A percentile compares a stretch with the other conserved stretches of the same genome.
Conservation (phyloP, 2,888 invertebrate species). For the Sphaerophoria rueppellii region DNA sequence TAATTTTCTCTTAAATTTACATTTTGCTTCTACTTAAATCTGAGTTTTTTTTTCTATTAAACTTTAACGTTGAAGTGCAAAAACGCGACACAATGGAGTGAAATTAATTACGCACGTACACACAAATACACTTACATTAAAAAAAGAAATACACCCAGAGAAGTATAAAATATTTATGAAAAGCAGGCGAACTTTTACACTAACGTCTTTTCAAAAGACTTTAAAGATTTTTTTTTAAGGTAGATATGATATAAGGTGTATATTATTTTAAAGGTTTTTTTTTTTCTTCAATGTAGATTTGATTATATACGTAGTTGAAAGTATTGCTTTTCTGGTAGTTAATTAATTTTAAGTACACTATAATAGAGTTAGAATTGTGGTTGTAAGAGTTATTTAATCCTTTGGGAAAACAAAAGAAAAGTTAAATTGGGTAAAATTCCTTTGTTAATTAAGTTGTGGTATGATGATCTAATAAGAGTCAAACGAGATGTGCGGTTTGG, state of each 20-base stretch:
- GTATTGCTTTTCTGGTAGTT: slow-evolving; percentile 67
- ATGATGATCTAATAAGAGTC: slow-evolving; percentile 50
- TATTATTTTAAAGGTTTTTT: slow-evolving; percentile 32
- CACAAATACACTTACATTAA: slow-evolving; percentile 32
- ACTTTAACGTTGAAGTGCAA: slow-evolving; percentile 46
- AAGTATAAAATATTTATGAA: slow-evolving; percentile 3
- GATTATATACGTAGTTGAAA: slow-evolving; percentile 35
- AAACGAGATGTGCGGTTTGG: slow-evolving; percentile 64
- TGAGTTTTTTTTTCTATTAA: slow-evolving; percentile 6
- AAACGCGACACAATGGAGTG: slow-evolving; percentile 57
- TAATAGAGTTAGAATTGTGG: slow-evolving; percentile 39
- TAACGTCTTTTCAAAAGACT: slow-evolving; percentile 33
- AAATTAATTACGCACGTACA: slow-evolving; percentile 60
- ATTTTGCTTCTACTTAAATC: slow-evolving; percentile 18
- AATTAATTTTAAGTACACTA: slow-evolving; percentile 60
- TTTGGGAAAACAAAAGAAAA: slow-evolving; percentile 24
- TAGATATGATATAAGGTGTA: slow-evolving; percentile 40
- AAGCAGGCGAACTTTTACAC: slow-evolving; percentile 45
- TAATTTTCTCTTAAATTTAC: slow-evolving; percentile 4
- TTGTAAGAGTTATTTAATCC: slow-evolving; percentile 65
- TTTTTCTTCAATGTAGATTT: slow-evolving; percentile 1
- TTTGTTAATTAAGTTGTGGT: slow-evolving; percentile 48
- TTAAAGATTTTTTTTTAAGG: slow-evolving; percentile 3
- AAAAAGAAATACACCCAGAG: slow-evolving; percentile 46
- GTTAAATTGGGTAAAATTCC: slow-evolving; percentile 30